Percentiles rank a stretch among this genome's conserved stretches.
phyloP scores from a whole-genome alignment of 1,140 invertebrate genomes.

The Cheumatopsyche charites region DNA sequence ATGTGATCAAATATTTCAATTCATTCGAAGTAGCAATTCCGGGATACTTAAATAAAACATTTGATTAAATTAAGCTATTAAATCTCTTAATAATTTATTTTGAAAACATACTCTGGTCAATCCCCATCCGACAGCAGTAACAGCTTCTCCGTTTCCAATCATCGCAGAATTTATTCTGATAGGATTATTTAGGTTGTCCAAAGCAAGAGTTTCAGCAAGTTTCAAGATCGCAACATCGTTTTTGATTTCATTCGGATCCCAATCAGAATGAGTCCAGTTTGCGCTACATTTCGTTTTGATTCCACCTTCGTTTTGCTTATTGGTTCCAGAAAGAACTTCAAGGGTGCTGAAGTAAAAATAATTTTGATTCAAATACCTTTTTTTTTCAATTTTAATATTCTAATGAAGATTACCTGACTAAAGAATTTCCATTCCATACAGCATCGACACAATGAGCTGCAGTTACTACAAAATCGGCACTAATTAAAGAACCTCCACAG shows the following conservation, averaged over 20 bases:
- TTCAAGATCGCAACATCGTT: slow-evolving; percentile 31
- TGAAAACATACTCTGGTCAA: slow-evolving; percentile 50
- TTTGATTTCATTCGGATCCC: slow-evolving; percentile 23
- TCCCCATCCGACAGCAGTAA: slow-evolving; percentile 59
- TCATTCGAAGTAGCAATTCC: slow-evolving; percentile 34
- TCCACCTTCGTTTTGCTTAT: slow-evolving; percentile 23
- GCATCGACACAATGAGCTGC: slow-evolving; percentile 61
- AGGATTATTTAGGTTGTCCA: slow-evolving; percentile 3
- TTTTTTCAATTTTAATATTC: no score
- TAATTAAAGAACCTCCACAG: slow-evolving; percentile 62
- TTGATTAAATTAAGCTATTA: background rate
- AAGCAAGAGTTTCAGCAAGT: slow-evolving; percentile 7
- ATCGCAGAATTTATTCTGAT: slow-evolving; percentile 52
- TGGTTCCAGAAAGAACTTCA: slow-evolving; percentile 37
- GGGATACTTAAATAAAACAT: slow-evolving; percentile 40
- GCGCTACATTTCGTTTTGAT: slow-evolving; percentile 29
- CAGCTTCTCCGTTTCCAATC: slow-evolving; percentile 42
- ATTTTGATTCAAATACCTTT: no score
- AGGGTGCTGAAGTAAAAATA: slow-evolving; percentile 22
- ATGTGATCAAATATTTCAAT: slow-evolving; percentile 37
- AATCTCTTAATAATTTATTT: background rate
- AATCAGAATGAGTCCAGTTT: slow-evolving; percentile 29
- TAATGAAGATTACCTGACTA: no score
- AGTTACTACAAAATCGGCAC: slow-evolving; percentile 57
- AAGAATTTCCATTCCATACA: slow-evolving; percentile 32